Evolutionary conservation across 2,113 vertebrate species (phyloP).

Genomic region (Oenanthe oenanthe): DNA sequence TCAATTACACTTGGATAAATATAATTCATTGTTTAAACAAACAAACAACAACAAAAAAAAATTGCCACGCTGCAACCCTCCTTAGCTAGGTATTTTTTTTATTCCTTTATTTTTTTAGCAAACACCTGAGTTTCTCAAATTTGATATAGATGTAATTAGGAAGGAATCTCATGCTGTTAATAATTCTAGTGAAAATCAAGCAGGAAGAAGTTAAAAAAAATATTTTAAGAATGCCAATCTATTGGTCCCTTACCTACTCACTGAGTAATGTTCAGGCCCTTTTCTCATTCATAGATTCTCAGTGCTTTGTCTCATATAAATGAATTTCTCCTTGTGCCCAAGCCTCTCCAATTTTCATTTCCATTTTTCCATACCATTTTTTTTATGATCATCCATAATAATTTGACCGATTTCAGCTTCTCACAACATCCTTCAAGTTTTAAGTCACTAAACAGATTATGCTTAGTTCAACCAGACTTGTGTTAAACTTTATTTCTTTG

Average conservation of each 20-base stretch:
- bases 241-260: background rate
- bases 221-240: background rate
- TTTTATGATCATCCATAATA: background rate
- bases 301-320: background rate
- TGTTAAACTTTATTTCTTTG: background rate
- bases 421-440: background rate
- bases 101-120: background rate
- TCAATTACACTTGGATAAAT: background rate
- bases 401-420: background rate
- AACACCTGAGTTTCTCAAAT: background rate
- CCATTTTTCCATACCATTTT: background rate
- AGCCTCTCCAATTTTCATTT: background rate
- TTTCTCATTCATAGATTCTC: background rate
- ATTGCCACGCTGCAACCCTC: accelerated
- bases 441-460: background rate
- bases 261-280: background rate
- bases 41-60: background rate
- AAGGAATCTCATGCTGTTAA: background rate
- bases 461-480: background rate
- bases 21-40: background rate
- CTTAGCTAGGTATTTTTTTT: background rate
- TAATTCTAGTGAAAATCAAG: background rate
- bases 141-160: background rate
- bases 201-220: background rate
- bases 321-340: background rate